Conservation (phyloP, 2,888 invertebrate genomes). For the Melinopterus prodromus region DNA sequence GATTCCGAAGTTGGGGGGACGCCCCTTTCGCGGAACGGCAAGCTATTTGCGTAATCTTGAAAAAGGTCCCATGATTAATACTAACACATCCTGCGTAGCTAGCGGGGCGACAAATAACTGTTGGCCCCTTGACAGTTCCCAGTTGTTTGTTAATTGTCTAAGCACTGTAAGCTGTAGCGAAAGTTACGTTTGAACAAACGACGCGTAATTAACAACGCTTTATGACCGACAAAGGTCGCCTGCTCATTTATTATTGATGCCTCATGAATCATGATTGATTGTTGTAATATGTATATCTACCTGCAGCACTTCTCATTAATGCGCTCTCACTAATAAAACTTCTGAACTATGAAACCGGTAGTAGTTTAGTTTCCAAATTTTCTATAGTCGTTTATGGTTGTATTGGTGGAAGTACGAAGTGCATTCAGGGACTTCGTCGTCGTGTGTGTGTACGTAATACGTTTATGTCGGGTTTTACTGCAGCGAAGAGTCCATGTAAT, state of each 20-base stretch:
- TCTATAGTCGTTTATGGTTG: too few relatives aligned
- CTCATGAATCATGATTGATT: too few relatives aligned
- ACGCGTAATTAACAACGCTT: background rate
- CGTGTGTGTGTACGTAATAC: background rate
- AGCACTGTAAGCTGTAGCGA: background rate
- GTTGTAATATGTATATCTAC: too few relatives aligned
- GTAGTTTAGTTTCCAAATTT: too few relatives aligned
- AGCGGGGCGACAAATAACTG: background rate
- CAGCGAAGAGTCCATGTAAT: conserved; percentile 32
- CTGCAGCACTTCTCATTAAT: too few relatives aligned
- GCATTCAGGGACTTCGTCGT: background rate
- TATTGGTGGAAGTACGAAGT: too few relatives aligned
- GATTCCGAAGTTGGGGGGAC: background rate
- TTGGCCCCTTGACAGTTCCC: background rate
- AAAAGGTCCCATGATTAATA: background rate
- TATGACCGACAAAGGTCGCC: background rate
- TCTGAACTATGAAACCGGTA: too few relatives aligned
- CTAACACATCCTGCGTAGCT: background rate
- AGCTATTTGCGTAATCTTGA: background rate
- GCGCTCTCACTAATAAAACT: too few relatives aligned
- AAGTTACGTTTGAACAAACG: background rate
- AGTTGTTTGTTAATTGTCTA: conserved; percentile 4
- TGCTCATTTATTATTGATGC: too few relatives aligned
- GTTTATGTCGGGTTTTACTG: background rate
- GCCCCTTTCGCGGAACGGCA: background rate